phyloP scores from a whole-genome alignment of 2,797 vertebrate genomes.

The Pelodytes ibericus region DNA sequence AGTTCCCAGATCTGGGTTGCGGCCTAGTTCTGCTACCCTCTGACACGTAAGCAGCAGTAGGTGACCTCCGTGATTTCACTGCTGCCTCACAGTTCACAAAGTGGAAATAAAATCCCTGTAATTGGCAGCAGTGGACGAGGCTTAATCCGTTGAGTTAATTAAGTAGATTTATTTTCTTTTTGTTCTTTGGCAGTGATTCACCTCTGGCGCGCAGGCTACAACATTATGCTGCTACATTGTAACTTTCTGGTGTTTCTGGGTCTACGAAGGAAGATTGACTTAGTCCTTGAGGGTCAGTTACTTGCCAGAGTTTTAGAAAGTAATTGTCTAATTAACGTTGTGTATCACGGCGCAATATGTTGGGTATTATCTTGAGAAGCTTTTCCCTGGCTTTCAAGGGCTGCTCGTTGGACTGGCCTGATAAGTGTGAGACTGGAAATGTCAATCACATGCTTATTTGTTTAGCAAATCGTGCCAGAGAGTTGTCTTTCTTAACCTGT shows the following conservation, averaged over 20 bases:
- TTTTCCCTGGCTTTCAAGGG: not conserved
- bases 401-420: too few relatives aligned
- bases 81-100: not conserved
- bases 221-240: not conserved
- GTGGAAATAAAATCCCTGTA: not conserved
- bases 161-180: too few relatives aligned
- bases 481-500: not conserved
- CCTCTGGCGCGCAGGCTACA: not conserved
- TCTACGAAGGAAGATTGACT: not conserved
- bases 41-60: not conserved
- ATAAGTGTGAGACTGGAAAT: not conserved
- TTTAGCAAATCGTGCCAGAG: not conserved
- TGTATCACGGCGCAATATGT: not conserved
- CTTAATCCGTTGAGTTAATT: slow-evolving; percentile 4
- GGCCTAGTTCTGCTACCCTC: not conserved
- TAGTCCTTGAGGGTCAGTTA: not conserved
- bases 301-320: not conserved
- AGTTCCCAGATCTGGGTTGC: not conserved
- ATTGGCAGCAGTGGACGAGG: not conserved
- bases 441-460: not conserved
- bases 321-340: slow-evolving; percentile 2
- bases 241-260: not conserved
- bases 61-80: not conserved
- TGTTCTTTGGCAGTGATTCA: not conserved
- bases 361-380: not conserved